These are phyloP conservation scores for Pampusana beccarii DNA, from an alignment of 2,113 vertebrate genomes.

Conservation along the genomic window DNA sequence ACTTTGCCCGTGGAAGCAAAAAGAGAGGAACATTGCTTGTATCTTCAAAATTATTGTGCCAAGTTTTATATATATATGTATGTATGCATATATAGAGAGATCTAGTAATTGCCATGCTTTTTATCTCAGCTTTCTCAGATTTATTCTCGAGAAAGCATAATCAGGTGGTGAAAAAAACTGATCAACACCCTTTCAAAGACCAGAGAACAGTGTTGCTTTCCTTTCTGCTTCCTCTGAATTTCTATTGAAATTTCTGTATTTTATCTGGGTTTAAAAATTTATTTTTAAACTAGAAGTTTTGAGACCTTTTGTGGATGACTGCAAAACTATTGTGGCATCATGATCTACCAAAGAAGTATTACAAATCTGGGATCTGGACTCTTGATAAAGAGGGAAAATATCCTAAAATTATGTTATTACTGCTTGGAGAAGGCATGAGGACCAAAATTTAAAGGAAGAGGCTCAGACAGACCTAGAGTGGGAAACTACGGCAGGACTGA, in stretches of 20 bases:
- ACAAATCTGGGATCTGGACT: background rate
- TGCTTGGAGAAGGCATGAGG: background rate
- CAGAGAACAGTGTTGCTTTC: background rate
- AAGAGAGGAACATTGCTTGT: slow-evolving; percentile 29
- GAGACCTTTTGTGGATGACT: background rate
- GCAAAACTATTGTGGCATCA: background rate
- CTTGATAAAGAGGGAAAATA: background rate
- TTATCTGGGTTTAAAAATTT: background rate
- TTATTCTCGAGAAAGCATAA: slow-evolving; percentile 7
- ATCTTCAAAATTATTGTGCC: slow-evolving; percentile 26
- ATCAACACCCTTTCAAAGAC: slow-evolving; percentile 3
- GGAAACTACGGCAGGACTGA: background rate
- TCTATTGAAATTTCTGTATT: background rate
- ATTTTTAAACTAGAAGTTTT: background rate
- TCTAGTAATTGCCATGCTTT: background rate
- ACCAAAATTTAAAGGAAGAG: background rate
- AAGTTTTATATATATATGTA: background rate
- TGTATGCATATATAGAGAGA: background rate
- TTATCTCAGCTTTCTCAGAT: slow-evolving; percentile 1
- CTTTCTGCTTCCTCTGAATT: slow-evolving; percentile 4
- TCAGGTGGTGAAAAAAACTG: slow-evolving; percentile 8
- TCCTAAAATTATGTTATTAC: background rate
- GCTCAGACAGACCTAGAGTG: background rate
- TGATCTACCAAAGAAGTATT: background rate
- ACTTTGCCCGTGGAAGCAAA: background rate